These are phyloP conservation scores for Myiotriccus ornatus DNA, from an alignment of 2,797 vertebrate species.

Conservation along the genomic window DNA sequence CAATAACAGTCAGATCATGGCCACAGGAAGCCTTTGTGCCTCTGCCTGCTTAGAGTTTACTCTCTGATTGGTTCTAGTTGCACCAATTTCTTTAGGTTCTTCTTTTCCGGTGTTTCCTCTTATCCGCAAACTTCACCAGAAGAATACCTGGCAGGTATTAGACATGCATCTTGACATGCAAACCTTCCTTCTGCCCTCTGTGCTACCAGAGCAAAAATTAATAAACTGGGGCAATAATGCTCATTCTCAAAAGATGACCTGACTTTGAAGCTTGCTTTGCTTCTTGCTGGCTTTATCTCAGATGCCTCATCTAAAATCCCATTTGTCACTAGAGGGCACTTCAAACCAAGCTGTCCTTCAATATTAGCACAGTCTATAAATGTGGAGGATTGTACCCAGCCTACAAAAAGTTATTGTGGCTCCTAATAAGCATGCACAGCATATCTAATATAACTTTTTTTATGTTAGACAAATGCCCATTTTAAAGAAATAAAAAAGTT, in stretches of 20 bases:
- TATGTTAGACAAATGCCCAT: background rate
- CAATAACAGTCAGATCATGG: accelerated
- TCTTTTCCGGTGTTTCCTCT: background rate
- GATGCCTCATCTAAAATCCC: background rate
- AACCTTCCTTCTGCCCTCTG: background rate
- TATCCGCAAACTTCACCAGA: background rate
- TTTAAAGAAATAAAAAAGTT: background rate
- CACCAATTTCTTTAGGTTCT: background rate
- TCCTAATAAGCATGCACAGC: background rate
- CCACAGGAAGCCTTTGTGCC: background rate
- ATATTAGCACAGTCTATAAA: background rate
- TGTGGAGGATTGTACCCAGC: accelerated
- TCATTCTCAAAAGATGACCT: background rate
- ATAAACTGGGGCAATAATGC: background rate
- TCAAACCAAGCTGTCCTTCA: slow-evolving; percentile 46
- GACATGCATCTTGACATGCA: background rate
- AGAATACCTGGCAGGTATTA: background rate
- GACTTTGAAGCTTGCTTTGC: background rate
- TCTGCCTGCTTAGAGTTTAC: background rate
- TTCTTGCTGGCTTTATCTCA: background rate
- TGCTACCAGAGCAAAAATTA: background rate
- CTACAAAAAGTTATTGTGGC: background rate
- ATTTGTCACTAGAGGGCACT: slow-evolving; percentile 60
- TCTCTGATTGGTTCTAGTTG: background rate
- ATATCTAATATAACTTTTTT: background rate